Evolutionary conservation across 2,113 vertebrate species (phyloP), one percentile per base, ranked within the genome.

Genomic region (Triplophysa tibetana): DNA sequence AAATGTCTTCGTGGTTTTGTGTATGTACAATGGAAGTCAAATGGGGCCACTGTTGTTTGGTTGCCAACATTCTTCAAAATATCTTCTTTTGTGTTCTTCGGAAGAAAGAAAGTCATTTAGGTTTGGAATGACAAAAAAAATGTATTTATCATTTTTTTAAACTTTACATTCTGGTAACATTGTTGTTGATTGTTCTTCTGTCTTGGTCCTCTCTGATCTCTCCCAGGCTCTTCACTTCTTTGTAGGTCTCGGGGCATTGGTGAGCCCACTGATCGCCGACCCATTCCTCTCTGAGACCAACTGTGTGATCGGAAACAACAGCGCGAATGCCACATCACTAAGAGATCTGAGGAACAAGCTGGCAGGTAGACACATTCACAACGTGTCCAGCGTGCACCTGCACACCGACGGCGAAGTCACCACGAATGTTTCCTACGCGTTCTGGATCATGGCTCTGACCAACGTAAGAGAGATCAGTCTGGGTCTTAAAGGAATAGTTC

Each of bases 381-480:
- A 97, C 79, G 83, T 93, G 70, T 94, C 95, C 0, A 85, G 87
- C 5, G 90, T 93, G 1, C 89, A 84, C 61, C 88, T 94, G 33
- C 87, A 92, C 10, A 91, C 90, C 0, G 86, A 95, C 10, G 94
- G 93, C 0, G 24, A 89, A 56, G 86, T 93, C 29, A 88, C 93
- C 76, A 96, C 94, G 0, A 92, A 86, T 0, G 94, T 98, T 52
- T 95, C 95, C 24, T 98, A 96, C 0, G 97, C 97, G 76, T 99
- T 99, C 92, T 99, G 97, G 97, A 98, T 98, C 91, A 99, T 99
- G 95, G 96, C 96, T 60, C 85, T 97, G 54, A 97, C 98, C 90
- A 99, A 98, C 0, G 97, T 99, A 78, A 98, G 96, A 86, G 14
- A 1, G 4, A 24, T 17, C 8, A 11, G 29, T 23, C 6, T 1